Percentiles rank a stretch among this genome's conserved stretches.
phyloP scores from a whole-genome alignment of 2,113 vertebrate species.

The Numenius arquata region DNA sequence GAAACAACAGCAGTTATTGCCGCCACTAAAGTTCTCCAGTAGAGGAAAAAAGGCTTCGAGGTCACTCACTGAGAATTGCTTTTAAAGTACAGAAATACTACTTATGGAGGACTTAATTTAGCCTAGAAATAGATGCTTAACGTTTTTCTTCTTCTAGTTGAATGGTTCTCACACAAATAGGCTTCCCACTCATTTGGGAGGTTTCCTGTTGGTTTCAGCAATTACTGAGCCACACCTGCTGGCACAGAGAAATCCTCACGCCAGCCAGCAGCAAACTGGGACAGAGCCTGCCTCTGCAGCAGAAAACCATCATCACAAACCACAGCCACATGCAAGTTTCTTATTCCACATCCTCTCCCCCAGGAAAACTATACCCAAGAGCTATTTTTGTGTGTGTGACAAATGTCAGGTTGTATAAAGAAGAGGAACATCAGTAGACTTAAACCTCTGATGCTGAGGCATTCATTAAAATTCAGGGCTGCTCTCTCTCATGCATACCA shows the following conservation, averaged over 20 bases:
- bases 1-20: not conserved
- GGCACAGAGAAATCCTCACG: not conserved
- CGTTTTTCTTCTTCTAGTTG: not conserved
- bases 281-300: not conserved
- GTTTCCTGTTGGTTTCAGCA: not conserved
- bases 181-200: not conserved
- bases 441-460: not conserved
- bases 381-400: not conserved
- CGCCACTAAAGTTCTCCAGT: not conserved
- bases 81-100: not conserved
- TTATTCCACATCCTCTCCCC: not conserved
- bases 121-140: not conserved
- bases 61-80: not conserved
- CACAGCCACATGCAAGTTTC: not conserved
- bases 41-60: not conserved
- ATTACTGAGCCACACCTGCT: not conserved
- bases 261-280: not conserved
- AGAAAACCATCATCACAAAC: not conserved
- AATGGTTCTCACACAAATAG: not conserved
- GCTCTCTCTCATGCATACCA: not conserved
- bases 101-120: not conserved
- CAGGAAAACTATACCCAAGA: not conserved
- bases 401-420: not conserved
- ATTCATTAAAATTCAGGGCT: conserved; percentile 2
- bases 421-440: not conserved